These are phyloP conservation scores for Oreohelix idahoensis DNA, from an alignment of 1,140 invertebrate genomes.

Conservation along the genomic window DNA sequence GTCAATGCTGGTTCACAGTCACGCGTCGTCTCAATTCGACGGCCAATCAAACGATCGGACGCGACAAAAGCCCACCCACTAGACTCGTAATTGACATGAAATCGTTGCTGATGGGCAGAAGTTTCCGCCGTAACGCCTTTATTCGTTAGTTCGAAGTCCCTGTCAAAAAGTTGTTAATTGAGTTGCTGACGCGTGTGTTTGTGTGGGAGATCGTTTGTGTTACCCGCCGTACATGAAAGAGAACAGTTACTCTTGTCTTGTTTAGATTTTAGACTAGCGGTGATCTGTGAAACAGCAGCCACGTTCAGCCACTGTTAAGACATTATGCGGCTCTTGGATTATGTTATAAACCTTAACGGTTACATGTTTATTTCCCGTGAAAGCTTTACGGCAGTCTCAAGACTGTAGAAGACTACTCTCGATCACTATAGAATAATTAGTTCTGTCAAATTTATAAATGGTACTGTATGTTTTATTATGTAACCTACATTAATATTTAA, in stretches of 20 bases:
- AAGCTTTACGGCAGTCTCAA: no score
- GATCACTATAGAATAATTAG: no score
- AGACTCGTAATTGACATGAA: neutral
- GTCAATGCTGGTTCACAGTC: neutral
- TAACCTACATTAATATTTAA: no score
- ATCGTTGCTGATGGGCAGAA: neutral
- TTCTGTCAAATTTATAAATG: no score
- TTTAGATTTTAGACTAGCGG: neutral
- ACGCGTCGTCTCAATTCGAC: neutral
- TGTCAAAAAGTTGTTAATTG: neutral
- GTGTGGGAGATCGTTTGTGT: neutral
- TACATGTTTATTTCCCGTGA: no score
- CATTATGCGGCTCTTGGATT: no score
- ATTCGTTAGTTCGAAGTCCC: neutral
- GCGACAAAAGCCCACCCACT: neutral
- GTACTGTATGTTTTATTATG: no score
- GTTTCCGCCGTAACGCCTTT: neutral
- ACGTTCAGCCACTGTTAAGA: no score
- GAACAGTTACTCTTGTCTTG: neutral
- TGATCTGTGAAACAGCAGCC: no score
- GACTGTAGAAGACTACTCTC: no score
- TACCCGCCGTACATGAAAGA: neutral
- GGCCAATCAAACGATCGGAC: constrained; percentile 1
- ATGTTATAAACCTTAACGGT: no score
- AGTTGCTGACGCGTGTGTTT: constrained; percentile 7